A percentile compares a stretch with the other conserved stretches of the same genome.
Evolutionary conservation across 64 coral and sea anemone genomes (phyloP).

Genomic region (Platygyra sinensis): DNA sequence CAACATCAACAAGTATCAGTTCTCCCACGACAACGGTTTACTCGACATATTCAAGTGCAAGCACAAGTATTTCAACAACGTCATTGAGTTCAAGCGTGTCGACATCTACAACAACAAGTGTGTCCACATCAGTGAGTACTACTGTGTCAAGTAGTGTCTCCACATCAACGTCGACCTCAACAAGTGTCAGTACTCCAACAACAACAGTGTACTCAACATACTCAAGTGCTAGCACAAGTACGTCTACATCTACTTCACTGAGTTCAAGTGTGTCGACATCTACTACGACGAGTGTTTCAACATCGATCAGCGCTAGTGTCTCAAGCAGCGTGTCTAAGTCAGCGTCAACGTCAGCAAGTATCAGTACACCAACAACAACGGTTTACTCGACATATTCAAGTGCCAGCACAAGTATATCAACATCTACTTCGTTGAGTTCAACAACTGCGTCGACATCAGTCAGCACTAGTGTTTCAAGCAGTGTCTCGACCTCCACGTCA

Average conservation of each 20-base stretch:
- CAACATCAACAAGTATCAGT: not conserved
- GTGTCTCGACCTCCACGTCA: slow-evolving; percentile 5
- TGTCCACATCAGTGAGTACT: not conserved
- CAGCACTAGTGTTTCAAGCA: slow-evolving; percentile 19
- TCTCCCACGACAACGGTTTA: not conserved
- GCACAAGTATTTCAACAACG: not conserved
- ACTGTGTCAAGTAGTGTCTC: slow-evolving; percentile 26
- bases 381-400: not conserved
- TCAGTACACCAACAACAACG: not conserved
- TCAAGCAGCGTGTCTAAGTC: slow-evolving; percentile 2
- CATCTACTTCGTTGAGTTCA: slow-evolving; percentile 28
- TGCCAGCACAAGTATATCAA: slow-evolving; percentile 15
- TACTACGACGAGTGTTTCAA: slow-evolving; percentile 34
- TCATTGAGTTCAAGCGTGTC: slow-evolving; percentile 7
- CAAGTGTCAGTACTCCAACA: slow-evolving; percentile 46
- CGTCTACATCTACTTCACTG: not conserved
- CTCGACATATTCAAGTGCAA: not conserved
- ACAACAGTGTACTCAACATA: slow-evolving; percentile 15
- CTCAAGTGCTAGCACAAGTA: slow-evolving; percentile 26
- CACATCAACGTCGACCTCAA: not conserved
- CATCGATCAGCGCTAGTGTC: slow-evolving; percentile 4
- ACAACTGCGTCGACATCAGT: slow-evolving; percentile 19
- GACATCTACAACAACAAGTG: not conserved
- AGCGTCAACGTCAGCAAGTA: not conserved
- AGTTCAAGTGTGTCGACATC: not conserved